Conservation (phyloP, 2,797 vertebrate species). For the Centropyge bicolor region DNA sequence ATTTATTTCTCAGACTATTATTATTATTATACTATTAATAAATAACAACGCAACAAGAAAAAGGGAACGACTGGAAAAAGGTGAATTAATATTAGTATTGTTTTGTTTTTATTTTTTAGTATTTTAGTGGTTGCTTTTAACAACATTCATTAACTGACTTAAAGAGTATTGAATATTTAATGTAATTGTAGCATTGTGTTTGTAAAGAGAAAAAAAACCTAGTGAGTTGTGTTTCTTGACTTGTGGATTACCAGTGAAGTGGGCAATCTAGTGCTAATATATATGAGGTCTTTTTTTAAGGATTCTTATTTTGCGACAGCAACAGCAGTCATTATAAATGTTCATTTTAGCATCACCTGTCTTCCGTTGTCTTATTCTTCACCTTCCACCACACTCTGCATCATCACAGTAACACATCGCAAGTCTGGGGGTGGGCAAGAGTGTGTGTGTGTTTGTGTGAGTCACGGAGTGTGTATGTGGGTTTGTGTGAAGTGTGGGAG, state of each 20-base stretch:
- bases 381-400: constrained; percentile 91
- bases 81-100: constrained; percentile 86
- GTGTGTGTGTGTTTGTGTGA: constrained; percentile 54
- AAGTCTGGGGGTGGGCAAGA: constrained; percentile 85
- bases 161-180: constrained; percentile 92
- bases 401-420: constrained; percentile 91
- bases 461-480: constrained; percentile 43
- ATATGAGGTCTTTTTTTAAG: constrained; percentile 93
- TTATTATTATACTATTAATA: constrained; percentile 87
- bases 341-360: constrained; percentile 98
- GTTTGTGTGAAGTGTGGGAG: constrained; percentile 19
- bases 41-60: constrained; percentile 86
- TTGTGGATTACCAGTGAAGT: constrained; percentile 94
- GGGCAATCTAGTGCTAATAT: constrained; percentile 93
- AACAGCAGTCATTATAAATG: constrained; percentile 97
- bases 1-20: constrained; percentile 89
- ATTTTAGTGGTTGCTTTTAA: constrained; percentile 92
- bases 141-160: constrained; percentile 92
- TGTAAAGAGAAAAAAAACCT: constrained; percentile 88
- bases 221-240: constrained; percentile 95
- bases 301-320: constrained; percentile 89
- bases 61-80: constrained; percentile 90
- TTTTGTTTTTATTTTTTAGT: constrained; percentile 88
- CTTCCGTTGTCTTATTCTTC: constrained; percentile 97
- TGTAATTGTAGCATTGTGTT: constrained; percentile 93